Evolutionary conservation across 2,888 invertebrate species (phyloP).

Genomic region (Aleiodes alternator): DNA sequence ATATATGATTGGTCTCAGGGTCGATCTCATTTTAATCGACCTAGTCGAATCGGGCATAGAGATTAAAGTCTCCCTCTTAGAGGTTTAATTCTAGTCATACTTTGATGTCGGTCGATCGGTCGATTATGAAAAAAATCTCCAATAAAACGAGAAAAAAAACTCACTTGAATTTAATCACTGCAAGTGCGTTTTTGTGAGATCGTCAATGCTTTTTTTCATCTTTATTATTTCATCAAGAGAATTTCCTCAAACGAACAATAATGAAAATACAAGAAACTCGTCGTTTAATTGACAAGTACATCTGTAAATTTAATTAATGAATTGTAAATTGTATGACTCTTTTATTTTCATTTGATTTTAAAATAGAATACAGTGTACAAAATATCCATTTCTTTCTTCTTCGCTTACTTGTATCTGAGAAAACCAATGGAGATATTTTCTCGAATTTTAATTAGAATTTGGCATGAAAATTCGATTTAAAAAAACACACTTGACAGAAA

Average conservation of each 20-base stretch:
- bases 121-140: constrained; percentile 21
- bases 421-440: constrained; percentile 27
- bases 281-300: constrained; percentile 10
- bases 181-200: constrained; percentile 29
- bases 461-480: background rate
- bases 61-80: constrained; percentile 45
- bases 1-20: constrained; percentile 44
- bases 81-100: constrained; percentile 46
- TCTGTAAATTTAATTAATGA: constrained; percentile 26
- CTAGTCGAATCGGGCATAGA: constrained; percentile 37
- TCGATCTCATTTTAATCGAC: constrained; percentile 44
- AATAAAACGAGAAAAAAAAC: background rate
- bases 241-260: constrained; percentile 27
- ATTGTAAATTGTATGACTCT: constrained; percentile 28
- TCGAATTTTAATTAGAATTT: constrained; percentile 40
- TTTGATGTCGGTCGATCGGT: constrained; percentile 32
- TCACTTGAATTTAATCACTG: background rate
- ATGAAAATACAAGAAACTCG: constrained; percentile 1
- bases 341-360: constrained; percentile 26
- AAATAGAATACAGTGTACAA: constrained; percentile 47
- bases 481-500: background rate
- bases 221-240: constrained; percentile 17
- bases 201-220: background rate
- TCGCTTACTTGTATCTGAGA: constrained; percentile 16
- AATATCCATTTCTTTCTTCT: constrained; percentile 36